Evolutionary conservation across 1,140 invertebrate genomes (phyloP).

Genomic region (Zophobas atratus): DNA sequence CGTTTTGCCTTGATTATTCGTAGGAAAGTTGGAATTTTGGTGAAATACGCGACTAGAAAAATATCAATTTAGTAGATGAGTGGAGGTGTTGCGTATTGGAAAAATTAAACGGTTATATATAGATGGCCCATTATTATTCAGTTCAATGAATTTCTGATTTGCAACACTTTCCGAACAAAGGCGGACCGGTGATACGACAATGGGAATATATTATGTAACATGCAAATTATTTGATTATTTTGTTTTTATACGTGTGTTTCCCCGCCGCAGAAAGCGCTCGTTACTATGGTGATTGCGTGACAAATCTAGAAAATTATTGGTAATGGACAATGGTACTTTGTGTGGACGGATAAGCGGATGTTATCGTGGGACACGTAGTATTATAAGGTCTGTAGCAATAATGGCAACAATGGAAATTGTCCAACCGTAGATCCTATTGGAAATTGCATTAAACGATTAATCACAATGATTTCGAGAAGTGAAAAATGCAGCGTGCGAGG

Average conservation of each 20-base stretch:
- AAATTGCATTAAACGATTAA: constrained; percentile 19
- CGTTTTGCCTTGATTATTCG: constrained; percentile 18
- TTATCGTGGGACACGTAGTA: constrained; percentile 25
- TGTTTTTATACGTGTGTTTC: too few relatives aligned
- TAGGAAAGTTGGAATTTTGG: constrained; percentile 20
- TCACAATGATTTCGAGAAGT: neutral
- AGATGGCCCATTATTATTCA: constrained; percentile 22
- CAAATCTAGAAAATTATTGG: constrained; percentile 5
- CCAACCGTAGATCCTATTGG: constrained; percentile 27
- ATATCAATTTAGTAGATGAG: too few relatives aligned
- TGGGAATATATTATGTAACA: constrained; percentile 19
- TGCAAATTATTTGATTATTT: neutral
- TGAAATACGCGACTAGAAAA: neutral
- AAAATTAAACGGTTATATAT: constrained; percentile 1
- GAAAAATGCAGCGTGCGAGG: too few relatives aligned
- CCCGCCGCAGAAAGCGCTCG: too few relatives aligned
- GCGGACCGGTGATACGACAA: constrained; percentile 19
- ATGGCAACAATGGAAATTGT: constrained; percentile 14
- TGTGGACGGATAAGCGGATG: neutral
- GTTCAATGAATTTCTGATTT: constrained; percentile 41
- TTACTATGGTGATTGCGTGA: neutral
- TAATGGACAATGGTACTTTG: neutral
- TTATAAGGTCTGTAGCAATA: constrained; percentile 2
- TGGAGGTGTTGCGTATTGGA: neutral
- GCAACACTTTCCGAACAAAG: constrained; percentile 34